Evolutionary conservation across 2,797 vertebrate genomes (phyloP).

Genomic region (Galago senegalensis): DNA sequence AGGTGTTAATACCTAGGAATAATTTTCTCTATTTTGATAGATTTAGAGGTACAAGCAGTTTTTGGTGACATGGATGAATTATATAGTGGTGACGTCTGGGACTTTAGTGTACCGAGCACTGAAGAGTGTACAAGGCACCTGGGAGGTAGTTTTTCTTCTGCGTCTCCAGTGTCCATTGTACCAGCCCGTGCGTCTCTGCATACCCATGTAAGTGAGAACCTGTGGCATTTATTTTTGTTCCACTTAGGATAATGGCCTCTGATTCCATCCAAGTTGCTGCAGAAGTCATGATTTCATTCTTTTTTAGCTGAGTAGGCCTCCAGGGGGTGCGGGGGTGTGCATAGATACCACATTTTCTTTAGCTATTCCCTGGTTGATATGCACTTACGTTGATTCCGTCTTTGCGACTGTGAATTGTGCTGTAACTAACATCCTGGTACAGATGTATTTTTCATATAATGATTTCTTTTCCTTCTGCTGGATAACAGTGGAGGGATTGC

Average conservation of each 20-base stretch:
- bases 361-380: background rate
- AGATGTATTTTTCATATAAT: background rate
- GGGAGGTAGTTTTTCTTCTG: background rate
- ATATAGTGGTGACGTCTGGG: background rate
- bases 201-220: background rate
- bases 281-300: background rate
- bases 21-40: background rate
- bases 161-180: background rate
- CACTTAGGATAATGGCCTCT: background rate
- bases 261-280: background rate
- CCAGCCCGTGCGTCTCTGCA: background rate
- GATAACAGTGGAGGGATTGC: background rate
- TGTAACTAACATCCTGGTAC: background rate
- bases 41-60: background rate
- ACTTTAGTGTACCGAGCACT: background rate
- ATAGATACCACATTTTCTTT: background rate
- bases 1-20: conserved; percentile 19
- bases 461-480: background rate
- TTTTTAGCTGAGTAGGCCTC: background rate
- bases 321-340: background rate
- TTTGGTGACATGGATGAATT: background rate
- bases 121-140: background rate
- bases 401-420: background rate
- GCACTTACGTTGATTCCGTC: background rate
- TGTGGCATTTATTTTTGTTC: background rate